Evolutionary conservation across 2,888 invertebrate species (phyloP), one percentile per base, ranked within the genome.

Genomic region (Chloroclysta siterata): DNA sequence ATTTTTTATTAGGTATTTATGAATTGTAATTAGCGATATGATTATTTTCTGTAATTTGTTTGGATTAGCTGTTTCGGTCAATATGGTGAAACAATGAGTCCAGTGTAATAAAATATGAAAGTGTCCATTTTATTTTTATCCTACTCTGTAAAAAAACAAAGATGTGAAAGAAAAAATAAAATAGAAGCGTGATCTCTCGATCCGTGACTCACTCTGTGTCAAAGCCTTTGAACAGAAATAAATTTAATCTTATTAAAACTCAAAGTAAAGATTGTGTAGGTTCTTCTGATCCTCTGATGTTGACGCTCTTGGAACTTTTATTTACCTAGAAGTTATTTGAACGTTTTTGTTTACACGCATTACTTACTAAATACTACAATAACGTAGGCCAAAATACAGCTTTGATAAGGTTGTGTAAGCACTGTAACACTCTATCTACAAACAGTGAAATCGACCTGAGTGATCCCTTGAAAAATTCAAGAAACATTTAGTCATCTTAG

Each of bases 241-340:
- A 79, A 78, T 81, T 76, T 78, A 80, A 84, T 82, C 77, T 79
- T 69, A 75, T 82, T 79, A 80, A 78, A 80, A 74, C 68, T 73
- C 69, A 72, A 74, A 80, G 75, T 70, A 78, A 77, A 77, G 72
- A 72, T 70, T 71, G 68, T 58, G 66, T 65, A 55, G 62, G 59
- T 55, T 52, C 57, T 66, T 60, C 56, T 65, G 61, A 66, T 65
- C 66, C 51, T 71, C 60, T 72, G 70, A 74, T 73, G 66, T 77
- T 74, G 68, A 61, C 70, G 59, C 69, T 63, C 56, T 60, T 67
- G 48, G 53, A 46, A 17, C 46, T 69, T 62, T 56, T 65, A 66
- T 66, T 51, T 39, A 11, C 65, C 66, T 65, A 39, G 11, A 39
- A 39, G 36, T 3, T 39, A n/a, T 8, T 11, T 62, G 54, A 57